Conservation (phyloP, 2,113 vertebrate species). For the Prunella himalayana region DNA sequence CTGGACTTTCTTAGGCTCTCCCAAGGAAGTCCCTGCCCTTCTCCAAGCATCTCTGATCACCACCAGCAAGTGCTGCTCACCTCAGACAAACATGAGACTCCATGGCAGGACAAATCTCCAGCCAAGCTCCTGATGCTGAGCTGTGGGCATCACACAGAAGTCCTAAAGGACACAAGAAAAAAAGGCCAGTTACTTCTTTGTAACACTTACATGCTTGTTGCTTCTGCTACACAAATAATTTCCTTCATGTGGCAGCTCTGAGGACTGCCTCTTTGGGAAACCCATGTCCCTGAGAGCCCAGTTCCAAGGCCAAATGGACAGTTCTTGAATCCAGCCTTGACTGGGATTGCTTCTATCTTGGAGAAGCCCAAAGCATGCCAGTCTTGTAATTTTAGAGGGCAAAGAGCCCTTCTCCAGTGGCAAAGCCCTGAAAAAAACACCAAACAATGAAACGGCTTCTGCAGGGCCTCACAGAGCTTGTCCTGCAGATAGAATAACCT, state of each 20-base stretch:
- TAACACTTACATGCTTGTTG: accelerated
- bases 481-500: not conserved
- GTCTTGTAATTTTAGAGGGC: accelerated
- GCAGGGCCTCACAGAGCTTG: accelerated
- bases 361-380: not conserved
- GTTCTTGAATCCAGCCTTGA: not conserved
- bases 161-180: not conserved
- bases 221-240: not conserved
- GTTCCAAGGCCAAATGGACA: not conserved
- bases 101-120: not conserved
- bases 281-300: accelerated
- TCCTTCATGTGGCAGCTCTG: accelerated
- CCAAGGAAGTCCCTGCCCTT: too few species aligned
- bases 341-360: not conserved
- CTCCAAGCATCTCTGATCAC: not conserved
- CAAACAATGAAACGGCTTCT: not conserved
- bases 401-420: not conserved
- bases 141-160: not conserved
- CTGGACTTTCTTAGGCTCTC: not conserved
- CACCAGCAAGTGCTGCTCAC: not conserved
- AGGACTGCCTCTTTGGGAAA: not conserved
- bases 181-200: too few species aligned
- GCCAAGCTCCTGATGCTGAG: accelerated
- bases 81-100: not conserved
- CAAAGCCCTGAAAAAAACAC: not conserved